A percentile compares a stretch with the other conserved stretches of the same genome.
These are phyloP conservation scores for Brachionus angularis DNA, from an alignment of 1,140 invertebrate genomes.

Conservation along the genomic window DNA sequence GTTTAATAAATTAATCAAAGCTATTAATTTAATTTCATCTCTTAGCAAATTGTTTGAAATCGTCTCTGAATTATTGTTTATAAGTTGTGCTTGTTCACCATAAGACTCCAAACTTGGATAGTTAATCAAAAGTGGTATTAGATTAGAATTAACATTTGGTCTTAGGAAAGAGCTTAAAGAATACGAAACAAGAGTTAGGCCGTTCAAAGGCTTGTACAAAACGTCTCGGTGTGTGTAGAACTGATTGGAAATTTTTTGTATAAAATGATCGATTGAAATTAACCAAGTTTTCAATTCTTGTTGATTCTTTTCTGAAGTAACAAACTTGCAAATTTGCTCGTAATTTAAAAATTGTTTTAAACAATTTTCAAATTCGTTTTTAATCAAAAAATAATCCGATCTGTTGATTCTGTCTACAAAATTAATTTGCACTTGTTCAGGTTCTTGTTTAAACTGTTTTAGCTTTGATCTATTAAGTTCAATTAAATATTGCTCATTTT, in stretches of 20 bases:
- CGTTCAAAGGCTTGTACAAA: background rate
- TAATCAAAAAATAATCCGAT: conserved; percentile 2
- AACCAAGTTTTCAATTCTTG: background rate
- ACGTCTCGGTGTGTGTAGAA: background rate
- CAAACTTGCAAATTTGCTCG: background rate
- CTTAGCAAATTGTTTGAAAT: too few species aligned
- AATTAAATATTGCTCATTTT: background rate
- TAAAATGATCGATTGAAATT: background rate
- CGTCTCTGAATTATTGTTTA: too few species aligned
- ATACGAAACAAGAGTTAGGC: background rate
- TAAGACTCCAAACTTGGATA: too few species aligned
- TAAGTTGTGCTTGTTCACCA: too few species aligned
- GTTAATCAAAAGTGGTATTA: too few species aligned
- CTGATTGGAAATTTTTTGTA: background rate
- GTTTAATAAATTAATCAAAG: background rate
- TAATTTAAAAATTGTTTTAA: background rate
- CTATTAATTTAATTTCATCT: background rate
- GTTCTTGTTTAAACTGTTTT: background rate
- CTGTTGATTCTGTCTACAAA: background rate
- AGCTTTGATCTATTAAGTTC: background rate
- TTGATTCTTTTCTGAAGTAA: too few species aligned
- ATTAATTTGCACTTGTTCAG: background rate
- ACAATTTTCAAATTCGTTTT: conserved; percentile 25
- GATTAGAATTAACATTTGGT: too few species aligned
- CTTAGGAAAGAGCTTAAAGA: background rate